A percentile compares a stretch with the other conserved stretches of the same genome.
Evolutionary conservation across 92 coral and sea anemone species (phyloP).

Genomic region (Palythoa caribaeorum): DNA sequence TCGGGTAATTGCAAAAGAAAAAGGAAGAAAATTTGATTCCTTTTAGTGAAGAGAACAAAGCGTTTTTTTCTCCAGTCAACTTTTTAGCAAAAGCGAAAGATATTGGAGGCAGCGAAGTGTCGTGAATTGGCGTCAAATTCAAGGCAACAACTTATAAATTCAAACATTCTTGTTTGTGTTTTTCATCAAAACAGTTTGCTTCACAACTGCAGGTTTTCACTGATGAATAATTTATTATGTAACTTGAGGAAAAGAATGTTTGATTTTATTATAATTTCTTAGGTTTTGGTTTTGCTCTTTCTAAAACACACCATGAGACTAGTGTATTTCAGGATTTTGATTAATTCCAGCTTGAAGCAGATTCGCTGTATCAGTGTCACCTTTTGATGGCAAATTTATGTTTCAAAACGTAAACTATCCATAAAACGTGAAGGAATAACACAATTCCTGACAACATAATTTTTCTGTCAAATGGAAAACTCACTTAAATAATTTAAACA

Average conservation of each 20-base stretch:
- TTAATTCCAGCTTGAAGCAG: not conserved
- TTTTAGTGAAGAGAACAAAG: not conserved
- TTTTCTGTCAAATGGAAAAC: too few species aligned
- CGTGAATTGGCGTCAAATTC: not conserved
- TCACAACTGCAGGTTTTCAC: constrained; percentile 15
- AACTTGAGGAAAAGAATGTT: not conserved
- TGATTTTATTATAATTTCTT: not conserved
- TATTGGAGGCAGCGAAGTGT: not conserved
- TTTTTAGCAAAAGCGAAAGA: not conserved
- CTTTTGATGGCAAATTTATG: too few species aligned
- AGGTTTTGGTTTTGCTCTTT: not conserved
- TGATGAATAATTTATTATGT: constrained; percentile 17
- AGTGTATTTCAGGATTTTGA: not conserved
- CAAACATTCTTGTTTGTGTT: not conserved
- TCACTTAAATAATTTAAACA: too few species aligned
- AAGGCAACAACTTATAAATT: not conserved
- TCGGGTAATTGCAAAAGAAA: not conserved
- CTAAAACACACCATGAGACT: not conserved
- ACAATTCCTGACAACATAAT: too few species aligned
- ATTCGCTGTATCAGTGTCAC: not conserved
- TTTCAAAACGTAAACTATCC: too few species aligned
- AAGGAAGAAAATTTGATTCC: not conserved
- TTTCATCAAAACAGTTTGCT: not conserved
- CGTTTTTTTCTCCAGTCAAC: not conserved
- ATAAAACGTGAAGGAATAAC: too few species aligned